Base-by-base conservation (phyloP, 2,113 vertebrate species). In the Pygoscelis adeliae region DNA sequence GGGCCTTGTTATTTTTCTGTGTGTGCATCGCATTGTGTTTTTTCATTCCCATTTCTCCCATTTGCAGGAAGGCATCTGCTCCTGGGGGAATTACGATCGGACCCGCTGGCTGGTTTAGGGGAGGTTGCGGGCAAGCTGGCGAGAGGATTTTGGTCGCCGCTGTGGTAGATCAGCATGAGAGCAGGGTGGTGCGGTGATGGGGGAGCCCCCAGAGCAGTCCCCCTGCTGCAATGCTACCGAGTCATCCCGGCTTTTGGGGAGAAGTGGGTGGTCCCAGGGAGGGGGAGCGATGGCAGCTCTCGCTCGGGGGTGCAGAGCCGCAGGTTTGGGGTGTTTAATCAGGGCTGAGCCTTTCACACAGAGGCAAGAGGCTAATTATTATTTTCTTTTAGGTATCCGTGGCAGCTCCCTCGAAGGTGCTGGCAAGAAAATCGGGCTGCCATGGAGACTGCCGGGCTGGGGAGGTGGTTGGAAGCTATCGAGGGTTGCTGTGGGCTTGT, bases 1-100 rank as follows among this genome's bases (percentile, higher is more conserved):
- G 34, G 59, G 55, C 77, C 46, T 72, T 4, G 2, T 47, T 74
- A 6, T 69, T 71, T 70, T 73, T 63, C 27, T 49, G 81, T 52
- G 21, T 4, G 5, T 0, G 2, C 72, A 15, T 63, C 0, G 0
- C 58, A 82, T 70, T 21, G 13, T 82, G 30, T 3, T 81, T 70
- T 61, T 58, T 32, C 23, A 3, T 67, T 74, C 42, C 18, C 21
- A 1, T 79, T 81, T 88, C 79, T 85, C 22, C 56, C 7, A 1
- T 93, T 94, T 72, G 52, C 84, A 77, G 61, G 59, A 81, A 55
- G 49, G 77, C 40, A 12, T 62, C 81, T 89, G 69, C 38, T 92
- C 49, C 76, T 0, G 0, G 40, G 40, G 42, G 42, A 83, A 22
- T 71, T 53, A 10, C 1, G 5, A 19, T 78, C 1, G 1, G 36